Evolutionary conservation across 2,888 invertebrate genomes (phyloP).

Genomic region (Xanthorhoe spadicearia): DNA sequence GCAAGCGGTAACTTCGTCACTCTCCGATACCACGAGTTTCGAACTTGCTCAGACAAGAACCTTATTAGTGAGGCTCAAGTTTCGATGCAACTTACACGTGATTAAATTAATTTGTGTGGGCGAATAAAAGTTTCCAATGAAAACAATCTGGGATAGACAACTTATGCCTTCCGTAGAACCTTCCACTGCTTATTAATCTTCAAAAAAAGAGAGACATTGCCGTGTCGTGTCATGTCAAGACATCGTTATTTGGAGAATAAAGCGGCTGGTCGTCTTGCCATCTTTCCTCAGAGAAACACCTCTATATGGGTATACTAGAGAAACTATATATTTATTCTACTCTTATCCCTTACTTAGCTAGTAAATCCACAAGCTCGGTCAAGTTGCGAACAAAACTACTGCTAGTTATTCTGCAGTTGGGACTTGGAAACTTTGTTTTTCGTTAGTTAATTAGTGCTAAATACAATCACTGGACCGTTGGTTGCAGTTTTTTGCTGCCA

Average conservation of each 20-base stretch:
- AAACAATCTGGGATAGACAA: no score
- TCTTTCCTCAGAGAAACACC: no score
- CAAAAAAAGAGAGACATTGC: no score
- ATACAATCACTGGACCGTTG: conserved; percentile 52
- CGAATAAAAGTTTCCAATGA: no score
- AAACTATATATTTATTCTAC: conserved; percentile 9
- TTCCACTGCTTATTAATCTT: no score
- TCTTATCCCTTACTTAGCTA: conserved; percentile 17
- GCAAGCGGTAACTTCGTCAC: conserved; percentile 27
- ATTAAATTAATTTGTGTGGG: conserved; percentile 35
- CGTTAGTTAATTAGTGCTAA: conserved; percentile 62
- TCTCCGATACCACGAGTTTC: conserved; percentile 33
- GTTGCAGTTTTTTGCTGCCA: conserved; percentile 14
- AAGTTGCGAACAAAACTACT: conserved; percentile 42
- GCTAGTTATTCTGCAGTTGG: conserved; percentile 33
- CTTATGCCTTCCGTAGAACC: no score
- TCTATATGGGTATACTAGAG: no score
- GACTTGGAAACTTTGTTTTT: conserved; percentile 57
- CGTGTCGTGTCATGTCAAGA: no score
- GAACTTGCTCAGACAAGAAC: conserved; percentile 42
- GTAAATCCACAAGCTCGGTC: conserved; percentile 32
- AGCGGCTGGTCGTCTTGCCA: no score
- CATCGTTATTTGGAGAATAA: no score
- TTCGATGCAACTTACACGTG: conserved; percentile 29
- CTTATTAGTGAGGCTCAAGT: conserved; percentile 38